Conservation (phyloP, 2,113 vertebrate species). For the Rhineura floridana region DNA sequence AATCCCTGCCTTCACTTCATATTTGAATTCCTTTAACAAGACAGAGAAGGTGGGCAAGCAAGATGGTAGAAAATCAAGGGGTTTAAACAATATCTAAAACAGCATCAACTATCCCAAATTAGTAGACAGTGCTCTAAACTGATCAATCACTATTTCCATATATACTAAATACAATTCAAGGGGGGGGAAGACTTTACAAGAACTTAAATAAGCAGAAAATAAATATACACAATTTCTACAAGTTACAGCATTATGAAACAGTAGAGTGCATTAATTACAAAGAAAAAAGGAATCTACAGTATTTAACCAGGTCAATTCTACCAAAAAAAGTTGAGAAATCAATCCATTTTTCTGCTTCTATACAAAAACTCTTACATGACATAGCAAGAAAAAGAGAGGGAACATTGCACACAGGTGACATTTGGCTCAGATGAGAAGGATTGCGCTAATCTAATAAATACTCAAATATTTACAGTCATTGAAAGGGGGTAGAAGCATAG, state of each 20-base stretch:
- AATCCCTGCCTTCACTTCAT: constrained; percentile 2
- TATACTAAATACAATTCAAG: constrained; percentile 22
- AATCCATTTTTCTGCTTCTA: constrained; percentile 65
- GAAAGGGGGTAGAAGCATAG: constrained; percentile 39
- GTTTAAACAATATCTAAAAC: background rate
- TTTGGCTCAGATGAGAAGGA: constrained; percentile 80
- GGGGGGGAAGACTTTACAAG: constrained; percentile 63
- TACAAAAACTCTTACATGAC: constrained; percentile 76
- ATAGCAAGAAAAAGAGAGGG: constrained; percentile 57
- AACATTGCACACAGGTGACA: constrained; percentile 78
- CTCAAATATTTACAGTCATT: constrained; percentile 75
- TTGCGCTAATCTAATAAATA: constrained; percentile 82
- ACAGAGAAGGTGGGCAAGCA: background rate
- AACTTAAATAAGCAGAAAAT: constrained; percentile 86
- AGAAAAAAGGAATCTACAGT: constrained; percentile 70
- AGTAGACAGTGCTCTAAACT: constrained; percentile 37
- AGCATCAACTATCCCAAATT: constrained; percentile 11
- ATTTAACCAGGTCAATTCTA: constrained; percentile 72
- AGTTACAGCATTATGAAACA: constrained; percentile 82
- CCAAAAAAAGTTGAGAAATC: constrained; percentile 68
- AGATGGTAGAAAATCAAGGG: background rate
- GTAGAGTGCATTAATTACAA: constrained; percentile 80
- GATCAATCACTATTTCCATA: constrained; percentile 43
- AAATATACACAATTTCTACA: constrained; percentile 83
- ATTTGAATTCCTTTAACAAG: background rate